phyloP scores from a whole-genome alignment of 2,113 vertebrate genomes.

The Edolisoma coerulescens region DNA sequence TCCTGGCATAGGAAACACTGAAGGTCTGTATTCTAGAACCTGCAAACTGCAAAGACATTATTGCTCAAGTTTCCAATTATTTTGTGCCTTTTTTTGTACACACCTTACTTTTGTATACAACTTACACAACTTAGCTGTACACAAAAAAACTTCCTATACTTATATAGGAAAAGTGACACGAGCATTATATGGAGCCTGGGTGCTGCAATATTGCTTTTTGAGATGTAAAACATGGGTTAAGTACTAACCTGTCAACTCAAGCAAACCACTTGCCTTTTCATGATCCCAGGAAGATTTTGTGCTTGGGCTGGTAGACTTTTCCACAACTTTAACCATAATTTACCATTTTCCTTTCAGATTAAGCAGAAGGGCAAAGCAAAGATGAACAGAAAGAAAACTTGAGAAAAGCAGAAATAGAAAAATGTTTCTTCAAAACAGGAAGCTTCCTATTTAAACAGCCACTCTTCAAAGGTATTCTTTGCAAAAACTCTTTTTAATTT shows the following conservation, averaged over 20 bases:
- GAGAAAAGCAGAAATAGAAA: conserved; percentile 39
- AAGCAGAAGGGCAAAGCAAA: not conserved
- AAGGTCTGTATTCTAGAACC: not conserved
- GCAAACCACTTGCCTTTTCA: not conserved
- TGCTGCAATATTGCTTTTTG: not conserved
- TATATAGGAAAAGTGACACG: not conserved
- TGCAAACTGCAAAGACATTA: not conserved
- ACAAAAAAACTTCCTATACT: not conserved
- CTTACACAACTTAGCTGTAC: not conserved
- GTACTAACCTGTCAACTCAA: not conserved
- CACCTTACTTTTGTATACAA: not conserved
- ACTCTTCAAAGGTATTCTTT: not conserved
- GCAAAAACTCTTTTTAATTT: conserved; percentile 14
- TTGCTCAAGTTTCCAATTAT: not conserved
- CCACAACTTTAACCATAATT: not conserved
- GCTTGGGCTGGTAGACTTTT: not conserved
- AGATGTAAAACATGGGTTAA: not conserved
- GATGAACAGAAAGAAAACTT: not conserved
- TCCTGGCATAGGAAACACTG: not conserved
- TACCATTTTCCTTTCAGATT: not conserved
- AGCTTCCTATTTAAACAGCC: not conserved
- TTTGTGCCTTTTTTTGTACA: not conserved
- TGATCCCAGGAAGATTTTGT: not conserved
- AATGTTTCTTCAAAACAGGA: conserved; percentile 16
- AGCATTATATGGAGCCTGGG: not conserved